Conservation (phyloP, 2,888 invertebrate genomes). For the Blastobasis adustella region DNA sequence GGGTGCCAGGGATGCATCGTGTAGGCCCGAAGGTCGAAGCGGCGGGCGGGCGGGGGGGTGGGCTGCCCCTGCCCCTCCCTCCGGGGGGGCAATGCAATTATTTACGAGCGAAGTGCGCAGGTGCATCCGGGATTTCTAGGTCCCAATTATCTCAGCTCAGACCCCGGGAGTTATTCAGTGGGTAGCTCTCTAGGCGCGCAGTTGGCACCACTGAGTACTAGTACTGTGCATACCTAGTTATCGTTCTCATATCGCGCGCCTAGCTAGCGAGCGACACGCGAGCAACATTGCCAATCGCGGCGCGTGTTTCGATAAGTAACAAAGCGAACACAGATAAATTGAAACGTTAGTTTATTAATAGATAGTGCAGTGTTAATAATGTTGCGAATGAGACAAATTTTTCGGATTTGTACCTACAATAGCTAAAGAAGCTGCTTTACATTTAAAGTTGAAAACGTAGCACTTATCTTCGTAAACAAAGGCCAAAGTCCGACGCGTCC, state of each 20-base stretch:
- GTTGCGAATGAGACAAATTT: no score
- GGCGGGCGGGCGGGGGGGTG: slow-evolving; percentile 14
- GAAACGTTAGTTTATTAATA: no score
- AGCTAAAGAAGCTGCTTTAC: no score
- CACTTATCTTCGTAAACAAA: no score
- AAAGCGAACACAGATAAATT: neutral
- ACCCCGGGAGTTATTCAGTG: neutral
- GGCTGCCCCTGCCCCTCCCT: slow-evolving; percentile 13
- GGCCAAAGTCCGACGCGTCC: no score
- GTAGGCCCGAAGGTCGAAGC: slow-evolving; percentile 43
- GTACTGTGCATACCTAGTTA: no score
- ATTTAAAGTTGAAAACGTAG: no score
- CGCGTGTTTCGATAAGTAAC: slow-evolving; percentile 2
- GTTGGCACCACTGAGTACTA: no score
- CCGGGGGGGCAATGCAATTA: slow-evolving; percentile 34
- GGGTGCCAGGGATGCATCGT: slow-evolving; percentile 55
- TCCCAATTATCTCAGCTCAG: slow-evolving; percentile 6
- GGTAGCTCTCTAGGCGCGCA: neutral
- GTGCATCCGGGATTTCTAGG: slow-evolving; percentile 46
- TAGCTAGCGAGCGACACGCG: neutral
- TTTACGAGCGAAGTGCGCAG: slow-evolving; percentile 51
- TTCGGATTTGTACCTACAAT: no score
- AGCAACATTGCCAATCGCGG: slow-evolving; percentile 4
- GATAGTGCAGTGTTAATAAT: no score
- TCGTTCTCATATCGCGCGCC: no score